Evolutionary conservation across 2,888 invertebrate genomes (phyloP).

Genomic region (Dendrolimus houi): DNA sequence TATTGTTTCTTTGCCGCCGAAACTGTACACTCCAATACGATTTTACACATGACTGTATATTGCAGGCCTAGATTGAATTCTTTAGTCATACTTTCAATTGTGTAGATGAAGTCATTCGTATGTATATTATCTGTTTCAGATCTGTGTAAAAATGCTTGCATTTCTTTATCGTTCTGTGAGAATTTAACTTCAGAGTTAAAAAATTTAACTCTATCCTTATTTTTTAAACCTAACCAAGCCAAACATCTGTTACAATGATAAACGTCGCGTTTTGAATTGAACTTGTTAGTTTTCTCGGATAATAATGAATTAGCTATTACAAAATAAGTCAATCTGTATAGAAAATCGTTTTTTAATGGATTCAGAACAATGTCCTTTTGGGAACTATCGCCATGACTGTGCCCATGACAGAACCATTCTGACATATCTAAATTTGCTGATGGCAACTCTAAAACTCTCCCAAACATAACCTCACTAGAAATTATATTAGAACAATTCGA

Average conservation of each 20-base stretch:
- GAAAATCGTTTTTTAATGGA: constrained; percentile 71
- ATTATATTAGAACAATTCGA: constrained; percentile 62
- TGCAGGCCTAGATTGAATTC: constrained; percentile 65
- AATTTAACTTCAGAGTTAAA: constrained; percentile 77
- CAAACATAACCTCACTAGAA: constrained; percentile 66
- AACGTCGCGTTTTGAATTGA: constrained; percentile 57
- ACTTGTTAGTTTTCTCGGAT: constrained; percentile 56
- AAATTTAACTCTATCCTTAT: constrained; percentile 61
- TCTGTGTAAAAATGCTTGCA: constrained; percentile 39
- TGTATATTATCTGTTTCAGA: constrained; percentile 28
- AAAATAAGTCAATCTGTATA: constrained; percentile 75
- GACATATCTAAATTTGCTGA: constrained; percentile 75
- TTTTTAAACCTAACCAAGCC: constrained; percentile 74
- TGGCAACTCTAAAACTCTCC: constrained; percentile 78
- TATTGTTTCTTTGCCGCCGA: constrained; percentile 61
- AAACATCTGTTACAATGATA: constrained; percentile 76
- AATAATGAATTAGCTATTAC: constrained; percentile 57
- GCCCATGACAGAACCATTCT: constrained; percentile 81
- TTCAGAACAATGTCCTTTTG: constrained; percentile 37
- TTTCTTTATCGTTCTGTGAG: constrained; percentile 29
- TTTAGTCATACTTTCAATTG: constrained; percentile 65
- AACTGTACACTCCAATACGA: constrained; percentile 68
- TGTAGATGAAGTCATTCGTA: constrained; percentile 70
- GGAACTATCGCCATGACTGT: constrained; percentile 35
- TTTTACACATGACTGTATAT: constrained; percentile 70